Evolutionary conservation across 2,888 invertebrate genomes (phyloP).

Genomic region (Drosophila rubida): DNA sequence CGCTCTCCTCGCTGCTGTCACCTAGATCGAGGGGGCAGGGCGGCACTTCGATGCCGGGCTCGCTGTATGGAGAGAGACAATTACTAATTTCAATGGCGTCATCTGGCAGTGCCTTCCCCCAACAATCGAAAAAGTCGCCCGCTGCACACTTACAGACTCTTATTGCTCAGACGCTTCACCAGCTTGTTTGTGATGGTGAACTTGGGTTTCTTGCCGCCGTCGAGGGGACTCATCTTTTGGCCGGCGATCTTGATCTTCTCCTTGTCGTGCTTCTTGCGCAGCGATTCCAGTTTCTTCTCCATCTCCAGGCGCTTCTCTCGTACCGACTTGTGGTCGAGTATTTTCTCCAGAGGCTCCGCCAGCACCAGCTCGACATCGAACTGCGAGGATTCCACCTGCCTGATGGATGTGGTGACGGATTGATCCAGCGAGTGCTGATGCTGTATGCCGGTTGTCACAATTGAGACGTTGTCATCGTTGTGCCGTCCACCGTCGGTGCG

Average conservation of each 20-base stretch:
- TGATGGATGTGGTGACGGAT: slow-evolving; percentile 80
- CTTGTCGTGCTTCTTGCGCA: slow-evolving; percentile 93
- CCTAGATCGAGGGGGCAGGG: slow-evolving; percentile 85
- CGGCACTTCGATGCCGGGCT: slow-evolving; percentile 84
- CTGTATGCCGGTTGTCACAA: slow-evolving; percentile 76
- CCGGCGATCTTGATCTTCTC: slow-evolving; percentile 88
- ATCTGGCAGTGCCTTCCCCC: slow-evolving; percentile 50
- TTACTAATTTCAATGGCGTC: slow-evolving; percentile 82
- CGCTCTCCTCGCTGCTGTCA: slow-evolving; percentile 82
- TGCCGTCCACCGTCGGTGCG: slow-evolving; percentile 64
- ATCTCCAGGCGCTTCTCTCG: slow-evolving; percentile 93
- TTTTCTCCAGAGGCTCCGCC: slow-evolving; percentile 91
- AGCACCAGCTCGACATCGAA: slow-evolving; percentile 86
- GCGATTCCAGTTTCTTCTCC: slow-evolving; percentile 93
- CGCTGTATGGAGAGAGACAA: slow-evolving; percentile 83
- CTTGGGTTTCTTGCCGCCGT: slow-evolving; percentile 89
- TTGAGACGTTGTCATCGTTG: slow-evolving; percentile 59
- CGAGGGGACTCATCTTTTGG: slow-evolving; percentile 87
- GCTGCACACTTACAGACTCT: slow-evolving; percentile 89
- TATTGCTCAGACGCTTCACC: slow-evolving; percentile 91
- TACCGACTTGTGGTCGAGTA: slow-evolving; percentile 92
- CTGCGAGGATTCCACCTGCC: slow-evolving; percentile 81
- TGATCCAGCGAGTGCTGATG: slow-evolving; percentile 85
- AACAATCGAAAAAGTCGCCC: slow-evolving; percentile 1
- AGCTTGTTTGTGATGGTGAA: slow-evolving; percentile 91